These are phyloP conservation scores for Andricus curvator DNA, from an alignment of 2,888 invertebrate species.

Conservation along the genomic window DNA sequence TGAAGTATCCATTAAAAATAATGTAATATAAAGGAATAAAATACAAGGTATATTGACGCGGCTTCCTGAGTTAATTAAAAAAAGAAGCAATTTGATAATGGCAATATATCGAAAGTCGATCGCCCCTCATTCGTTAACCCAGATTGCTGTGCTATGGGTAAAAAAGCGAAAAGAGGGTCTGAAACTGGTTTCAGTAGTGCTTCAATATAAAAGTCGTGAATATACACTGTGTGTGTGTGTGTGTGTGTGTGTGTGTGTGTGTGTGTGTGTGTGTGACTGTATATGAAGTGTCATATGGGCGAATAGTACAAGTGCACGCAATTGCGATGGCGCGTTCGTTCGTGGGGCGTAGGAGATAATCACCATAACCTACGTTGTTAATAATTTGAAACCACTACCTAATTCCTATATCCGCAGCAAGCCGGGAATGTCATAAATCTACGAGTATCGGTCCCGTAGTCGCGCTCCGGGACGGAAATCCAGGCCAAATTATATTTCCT, in stretches of 20 bases:
- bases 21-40: no score
- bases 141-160: neutral
- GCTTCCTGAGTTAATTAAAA: neutral
- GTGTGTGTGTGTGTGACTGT: neutral
- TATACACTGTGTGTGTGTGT: neutral
- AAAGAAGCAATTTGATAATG: neutral
- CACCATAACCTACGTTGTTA: constrained; percentile 38
- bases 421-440: constrained; percentile 24
- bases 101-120: neutral
- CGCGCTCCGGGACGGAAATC: neutral
- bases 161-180: constrained; percentile 4
- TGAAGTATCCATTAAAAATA: no score
- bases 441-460: neutral
- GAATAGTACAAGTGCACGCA: constrained; percentile 20
- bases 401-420: constrained; percentile 35
- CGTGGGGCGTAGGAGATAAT: constrained; percentile 22
- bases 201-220: constrained; percentile 3
- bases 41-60: no score
- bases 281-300: neutral
- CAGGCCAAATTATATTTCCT: constrained; percentile 29
- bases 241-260: neutral
- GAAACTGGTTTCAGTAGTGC: neutral
- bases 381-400: constrained; percentile 38
- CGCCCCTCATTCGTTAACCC: constrained; percentile 15
- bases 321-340: constrained; percentile 22